phyloP scores from a whole-genome alignment of 1,140 invertebrate genomes.

The Drosophila yakuba region DNA sequence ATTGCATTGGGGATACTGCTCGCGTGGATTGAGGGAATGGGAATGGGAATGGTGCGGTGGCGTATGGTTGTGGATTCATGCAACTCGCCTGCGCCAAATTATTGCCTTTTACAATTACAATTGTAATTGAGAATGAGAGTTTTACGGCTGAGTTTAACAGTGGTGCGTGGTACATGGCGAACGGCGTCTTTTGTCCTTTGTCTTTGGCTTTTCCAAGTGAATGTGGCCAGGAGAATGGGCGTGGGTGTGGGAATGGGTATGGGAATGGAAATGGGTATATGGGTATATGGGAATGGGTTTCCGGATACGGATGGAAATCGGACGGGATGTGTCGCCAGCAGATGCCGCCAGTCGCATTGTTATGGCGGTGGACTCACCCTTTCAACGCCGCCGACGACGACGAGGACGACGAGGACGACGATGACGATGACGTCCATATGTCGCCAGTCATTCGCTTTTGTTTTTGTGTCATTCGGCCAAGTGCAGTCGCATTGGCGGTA shows the following conservation, averaged over 20 bases:
- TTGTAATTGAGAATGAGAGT: conserved; percentile 58
- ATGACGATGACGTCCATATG: conserved; percentile 62
- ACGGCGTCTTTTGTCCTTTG: conserved; percentile 37
- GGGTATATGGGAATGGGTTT: neutral
- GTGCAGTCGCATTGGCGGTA: conserved; percentile 20
- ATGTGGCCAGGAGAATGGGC: neutral
- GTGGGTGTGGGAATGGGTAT: neutral
- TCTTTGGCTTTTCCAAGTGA: conserved; percentile 2
- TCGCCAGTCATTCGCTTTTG: conserved; percentile 60
- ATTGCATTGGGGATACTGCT: neutral
- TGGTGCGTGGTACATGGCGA: conserved; percentile 14
- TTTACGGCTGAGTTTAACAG: conserved; percentile 36
- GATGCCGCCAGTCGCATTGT: conserved; percentile 17
- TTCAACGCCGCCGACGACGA: conserved; percentile 2
- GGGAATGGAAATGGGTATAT: too few species aligned
- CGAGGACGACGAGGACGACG: conserved; percentile 4
- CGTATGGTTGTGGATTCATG: neutral
- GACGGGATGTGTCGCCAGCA: conserved; percentile 28
- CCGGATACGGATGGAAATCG: neutral
- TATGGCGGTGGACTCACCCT: conserved; percentile 38
- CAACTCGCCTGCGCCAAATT: conserved; percentile 24
- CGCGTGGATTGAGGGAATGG: neutral
- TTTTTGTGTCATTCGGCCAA: conserved; percentile 28
- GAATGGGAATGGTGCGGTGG: neutral
- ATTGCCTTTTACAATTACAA: conserved; percentile 61